Percentiles rank a stretch among this genome's conserved stretches.
Conservation (phyloP, 1,140 invertebrate genomes). For the Wasmannia auropunctata region DNA sequence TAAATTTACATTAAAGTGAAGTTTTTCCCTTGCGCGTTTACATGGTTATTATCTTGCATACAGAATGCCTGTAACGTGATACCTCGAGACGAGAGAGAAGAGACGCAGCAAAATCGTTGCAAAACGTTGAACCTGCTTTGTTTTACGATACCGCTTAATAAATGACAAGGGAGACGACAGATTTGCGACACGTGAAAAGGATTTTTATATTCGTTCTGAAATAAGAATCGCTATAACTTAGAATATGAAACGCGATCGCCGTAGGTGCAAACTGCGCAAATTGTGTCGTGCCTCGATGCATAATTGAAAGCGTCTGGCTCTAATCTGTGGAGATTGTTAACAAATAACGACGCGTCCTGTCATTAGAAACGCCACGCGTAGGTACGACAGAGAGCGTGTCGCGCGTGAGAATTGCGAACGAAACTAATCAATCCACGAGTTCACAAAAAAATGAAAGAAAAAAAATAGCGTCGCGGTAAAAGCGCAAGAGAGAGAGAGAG, state of each 20-base stretch:
- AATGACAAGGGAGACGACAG: background rate
- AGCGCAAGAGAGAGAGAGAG: background rate
- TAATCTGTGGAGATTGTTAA: background rate
- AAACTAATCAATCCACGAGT: constrained; percentile 66
- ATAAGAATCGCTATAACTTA: background rate
- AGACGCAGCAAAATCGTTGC: background rate
- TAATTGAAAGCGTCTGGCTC: constrained; percentile 6
- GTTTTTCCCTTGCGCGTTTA: background rate
- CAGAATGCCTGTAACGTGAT: background rate
- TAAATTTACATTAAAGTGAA: constrained; percentile 44
- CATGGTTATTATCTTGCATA: background rate
- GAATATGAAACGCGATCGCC: too few relatives aligned
- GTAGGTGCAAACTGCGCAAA: background rate
- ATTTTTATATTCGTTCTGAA: background rate
- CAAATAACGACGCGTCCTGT: background rate
- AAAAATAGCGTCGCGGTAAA: background rate
- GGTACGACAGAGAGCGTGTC: background rate
- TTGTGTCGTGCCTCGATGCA: background rate
- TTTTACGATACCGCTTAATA: background rate
- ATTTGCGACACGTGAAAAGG: background rate
- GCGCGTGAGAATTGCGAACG: constrained; percentile 64
- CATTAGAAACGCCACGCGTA: background rate
- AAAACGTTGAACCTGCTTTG: background rate
- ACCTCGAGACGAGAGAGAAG: background rate
- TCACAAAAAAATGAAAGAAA: constrained; percentile 45